These are phyloP conservation scores for Amphiprion percula DNA, from an alignment of 2,113 vertebrate genomes.

Conservation along the genomic window DNA sequence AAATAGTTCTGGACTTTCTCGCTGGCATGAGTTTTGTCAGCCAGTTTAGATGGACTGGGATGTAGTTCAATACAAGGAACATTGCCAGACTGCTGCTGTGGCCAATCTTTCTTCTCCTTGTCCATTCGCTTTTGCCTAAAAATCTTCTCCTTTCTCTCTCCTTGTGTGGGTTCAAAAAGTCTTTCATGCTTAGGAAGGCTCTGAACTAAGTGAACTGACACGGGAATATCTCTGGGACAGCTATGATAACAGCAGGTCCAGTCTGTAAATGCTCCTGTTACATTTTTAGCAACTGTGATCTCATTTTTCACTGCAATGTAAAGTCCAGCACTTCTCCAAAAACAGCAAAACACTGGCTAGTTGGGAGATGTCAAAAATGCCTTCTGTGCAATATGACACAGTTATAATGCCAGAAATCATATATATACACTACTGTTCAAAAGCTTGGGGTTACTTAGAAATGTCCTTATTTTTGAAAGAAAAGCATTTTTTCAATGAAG, in stretches of 20 bases:
- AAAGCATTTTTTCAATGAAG: too few relatives aligned
- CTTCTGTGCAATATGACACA: too few relatives aligned
- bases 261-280: not conserved
- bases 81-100: conserved; percentile 48
- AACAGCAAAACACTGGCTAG: too few relatives aligned
- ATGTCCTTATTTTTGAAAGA: too few relatives aligned
- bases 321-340: too few relatives aligned
- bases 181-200: conserved; percentile 32
- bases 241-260: not conserved
- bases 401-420: too few relatives aligned
- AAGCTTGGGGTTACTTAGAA: too few relatives aligned
- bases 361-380: too few relatives aligned
- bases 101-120: conserved; percentile 12
- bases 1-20: conserved; percentile 44
- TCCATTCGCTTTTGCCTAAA: not conserved
- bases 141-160: not conserved
- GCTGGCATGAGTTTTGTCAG: conserved; percentile 58
- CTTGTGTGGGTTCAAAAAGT: conserved; percentile 11
- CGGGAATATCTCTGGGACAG: not conserved
- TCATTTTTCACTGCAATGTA: too few relatives aligned
- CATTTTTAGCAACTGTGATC: too few relatives aligned
- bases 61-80: conserved; percentile 52
- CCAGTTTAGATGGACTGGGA: conserved; percentile 52
- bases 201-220: conserved; percentile 15
- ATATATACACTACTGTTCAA: too few relatives aligned